phyloP scores from a whole-genome alignment of 2,888 invertebrate species.

The Pherbina coryleti region DNA sequence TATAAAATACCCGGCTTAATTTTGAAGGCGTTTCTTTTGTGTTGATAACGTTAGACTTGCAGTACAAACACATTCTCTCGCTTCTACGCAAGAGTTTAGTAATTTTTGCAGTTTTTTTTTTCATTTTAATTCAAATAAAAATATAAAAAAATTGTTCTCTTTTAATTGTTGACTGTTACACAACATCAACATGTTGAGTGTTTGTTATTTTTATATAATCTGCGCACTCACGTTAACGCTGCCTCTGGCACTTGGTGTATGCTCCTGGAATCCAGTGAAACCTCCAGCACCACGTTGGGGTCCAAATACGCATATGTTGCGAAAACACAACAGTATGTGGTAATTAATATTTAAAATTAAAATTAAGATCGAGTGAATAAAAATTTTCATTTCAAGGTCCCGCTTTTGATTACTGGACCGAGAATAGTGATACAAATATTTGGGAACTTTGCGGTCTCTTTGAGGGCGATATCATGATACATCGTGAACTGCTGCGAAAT shows the following conservation, averaged over 20 bases:
- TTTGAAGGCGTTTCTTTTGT: slow-evolving; percentile 51
- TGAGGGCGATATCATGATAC: slow-evolving; percentile 75
- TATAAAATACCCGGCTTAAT: slow-evolving; percentile 53
- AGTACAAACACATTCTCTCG: not conserved
- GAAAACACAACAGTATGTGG: slow-evolving; percentile 63
- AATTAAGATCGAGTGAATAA: not conserved
- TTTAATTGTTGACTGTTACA: not conserved
- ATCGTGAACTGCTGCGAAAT: slow-evolving; percentile 66
- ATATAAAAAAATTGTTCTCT: not conserved
- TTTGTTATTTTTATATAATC: not conserved
- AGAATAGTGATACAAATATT: slow-evolving; percentile 69
- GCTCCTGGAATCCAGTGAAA: slow-evolving; percentile 51
- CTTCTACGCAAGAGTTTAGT: not conserved
- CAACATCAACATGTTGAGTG: not conserved
- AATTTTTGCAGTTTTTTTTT: not conserved
- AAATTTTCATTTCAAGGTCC: slow-evolving; percentile 52
- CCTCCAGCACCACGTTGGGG: slow-evolving; percentile 62
- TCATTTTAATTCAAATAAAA: not conserved
- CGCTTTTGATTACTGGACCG: slow-evolving; percentile 70
- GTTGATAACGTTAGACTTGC: slow-evolving; percentile 6
- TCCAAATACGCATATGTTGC: slow-evolving; percentile 61
- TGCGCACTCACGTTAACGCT: not conserved
- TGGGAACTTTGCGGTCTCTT: slow-evolving; percentile 74
- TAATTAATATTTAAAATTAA: slow-evolving; percentile 40
- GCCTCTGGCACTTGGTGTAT: slow-evolving; percentile 4